phyloP scores from a whole-genome alignment of 2,888 invertebrate genomes.

The Philonicus albiceps region DNA sequence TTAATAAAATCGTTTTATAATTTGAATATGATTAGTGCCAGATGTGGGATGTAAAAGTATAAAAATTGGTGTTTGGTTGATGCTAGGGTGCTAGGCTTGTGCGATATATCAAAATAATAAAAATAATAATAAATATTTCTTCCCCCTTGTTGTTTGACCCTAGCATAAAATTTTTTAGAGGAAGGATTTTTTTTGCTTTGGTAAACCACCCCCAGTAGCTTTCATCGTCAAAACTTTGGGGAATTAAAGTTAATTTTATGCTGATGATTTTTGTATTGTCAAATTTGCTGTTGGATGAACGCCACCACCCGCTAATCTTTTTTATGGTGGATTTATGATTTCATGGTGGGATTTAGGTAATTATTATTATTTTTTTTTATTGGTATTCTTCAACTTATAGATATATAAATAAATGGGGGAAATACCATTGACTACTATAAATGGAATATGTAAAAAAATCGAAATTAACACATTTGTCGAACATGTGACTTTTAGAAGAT shows the following conservation, averaged over 20 bases:
- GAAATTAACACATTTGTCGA: not conserved
- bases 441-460: no score
- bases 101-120: no score
- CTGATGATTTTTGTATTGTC: conserved; percentile 32
- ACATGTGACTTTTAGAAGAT: not conserved
- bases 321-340: not conserved
- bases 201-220: not conserved
- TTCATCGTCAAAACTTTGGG: not conserved
- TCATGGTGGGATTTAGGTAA: not conserved
- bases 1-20: no score
- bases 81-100: not conserved
- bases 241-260: conserved; percentile 39
- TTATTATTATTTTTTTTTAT: not conserved
- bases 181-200: not conserved
- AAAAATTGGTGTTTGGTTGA: not conserved
- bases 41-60: not conserved
- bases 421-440: no score
- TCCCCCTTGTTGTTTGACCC: not conserved
- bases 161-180: not conserved
- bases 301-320: not conserved
- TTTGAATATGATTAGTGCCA: not conserved
- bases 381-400: no score
- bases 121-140: not conserved
- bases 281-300: conserved; percentile 8
- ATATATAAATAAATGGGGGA: no score